A percentile compares a stretch with the other conserved stretches of the same genome.
Evolutionary conservation across 2,888 invertebrate genomes (phyloP).

Genomic region (Leptothorax acervorum): DNA sequence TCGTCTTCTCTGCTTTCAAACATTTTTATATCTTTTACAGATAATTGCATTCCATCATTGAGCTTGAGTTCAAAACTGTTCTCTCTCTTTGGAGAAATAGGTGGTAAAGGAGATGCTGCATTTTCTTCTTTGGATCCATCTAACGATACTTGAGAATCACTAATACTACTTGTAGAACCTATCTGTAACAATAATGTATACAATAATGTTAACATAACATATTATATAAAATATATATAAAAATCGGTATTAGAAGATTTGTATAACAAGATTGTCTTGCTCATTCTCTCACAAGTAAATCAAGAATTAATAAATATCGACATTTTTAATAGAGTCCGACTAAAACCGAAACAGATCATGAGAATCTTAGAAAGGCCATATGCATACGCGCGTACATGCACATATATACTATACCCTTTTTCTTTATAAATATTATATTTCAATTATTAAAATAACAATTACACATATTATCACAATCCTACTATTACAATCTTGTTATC

Average conservation of each 20-base stretch:
- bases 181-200: constrained; percentile 74
- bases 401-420: too few species aligned
- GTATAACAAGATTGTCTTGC: not conserved
- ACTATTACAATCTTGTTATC: too few species aligned
- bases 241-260: not conserved
- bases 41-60: constrained; percentile 82
- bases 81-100: constrained; percentile 79
- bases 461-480: too few species aligned
- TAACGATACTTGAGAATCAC: constrained; percentile 83
- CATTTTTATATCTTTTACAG: constrained; percentile 82
- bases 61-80: constrained; percentile 85
- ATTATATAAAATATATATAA: not conserved
- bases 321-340: not conserved
- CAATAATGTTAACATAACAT: not conserved
- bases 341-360: too few species aligned
- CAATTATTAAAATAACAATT: too few species aligned
- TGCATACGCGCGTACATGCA: too few species aligned
- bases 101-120: constrained; percentile 75
- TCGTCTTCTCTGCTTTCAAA: constrained; percentile 83
- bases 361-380: too few species aligned
- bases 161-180: constrained; percentile 84
- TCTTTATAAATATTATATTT: too few species aligned
- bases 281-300: constrained; percentile 9
- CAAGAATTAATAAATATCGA: not conserved
- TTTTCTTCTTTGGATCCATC: constrained; percentile 82